These are phyloP conservation scores for Hydrophis major DNA, from an alignment of 2,797 vertebrate genomes.

Conservation along the genomic window DNA sequence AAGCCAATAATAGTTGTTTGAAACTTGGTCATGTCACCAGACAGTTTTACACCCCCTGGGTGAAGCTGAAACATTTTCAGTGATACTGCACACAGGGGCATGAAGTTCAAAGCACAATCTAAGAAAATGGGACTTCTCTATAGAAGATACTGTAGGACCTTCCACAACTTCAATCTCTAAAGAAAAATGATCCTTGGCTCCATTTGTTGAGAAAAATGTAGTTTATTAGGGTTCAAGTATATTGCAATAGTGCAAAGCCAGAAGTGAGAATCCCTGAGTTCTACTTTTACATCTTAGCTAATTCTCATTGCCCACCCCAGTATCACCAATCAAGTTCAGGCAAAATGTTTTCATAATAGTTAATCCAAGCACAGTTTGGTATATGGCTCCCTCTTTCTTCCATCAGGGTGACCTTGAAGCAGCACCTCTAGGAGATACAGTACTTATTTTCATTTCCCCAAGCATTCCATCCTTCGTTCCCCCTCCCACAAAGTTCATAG, in stretches of 20 bases:
- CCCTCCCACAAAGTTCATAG: not conserved
- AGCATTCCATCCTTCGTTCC: not conserved
- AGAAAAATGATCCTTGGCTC: not conserved
- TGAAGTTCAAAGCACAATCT: not conserved
- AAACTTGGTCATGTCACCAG: not conserved
- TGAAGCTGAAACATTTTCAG: not conserved
- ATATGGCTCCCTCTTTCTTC: not conserved
- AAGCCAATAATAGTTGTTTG: not conserved
- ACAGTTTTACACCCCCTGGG: not conserved
- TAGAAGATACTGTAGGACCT: not conserved
- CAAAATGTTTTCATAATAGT: not conserved
- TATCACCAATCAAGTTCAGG: not conserved
- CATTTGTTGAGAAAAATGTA: not conserved
- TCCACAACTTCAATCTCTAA: not conserved
- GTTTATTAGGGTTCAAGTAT: not conserved
- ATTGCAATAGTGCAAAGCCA: not conserved
- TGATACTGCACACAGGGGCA: not conserved
- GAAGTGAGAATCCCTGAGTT: not conserved
- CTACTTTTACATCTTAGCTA: not conserved
- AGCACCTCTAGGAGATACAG: not conserved
- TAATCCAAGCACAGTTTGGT: not conserved
- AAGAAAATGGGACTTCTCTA: not conserved
- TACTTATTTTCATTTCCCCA: not conserved
- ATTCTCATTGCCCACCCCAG: not conserved
- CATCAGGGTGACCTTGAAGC: not conserved